Base-by-base conservation (phyloP, 2,113 vertebrate species). In the Pogonocichla stellata region DNA sequence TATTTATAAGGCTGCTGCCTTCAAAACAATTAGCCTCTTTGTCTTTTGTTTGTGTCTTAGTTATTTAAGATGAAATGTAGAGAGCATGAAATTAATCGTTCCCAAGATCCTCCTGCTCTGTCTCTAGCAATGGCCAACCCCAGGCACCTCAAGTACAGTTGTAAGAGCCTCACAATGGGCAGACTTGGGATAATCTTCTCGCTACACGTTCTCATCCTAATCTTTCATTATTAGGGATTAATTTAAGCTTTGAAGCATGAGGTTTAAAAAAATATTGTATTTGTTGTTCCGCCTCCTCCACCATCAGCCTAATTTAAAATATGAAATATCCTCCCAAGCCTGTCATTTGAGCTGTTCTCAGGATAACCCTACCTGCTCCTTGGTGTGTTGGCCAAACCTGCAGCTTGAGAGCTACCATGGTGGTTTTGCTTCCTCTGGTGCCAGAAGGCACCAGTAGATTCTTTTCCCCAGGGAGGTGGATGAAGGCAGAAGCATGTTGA, bases 221-320 rank as follows among this genome's bases (percentile, higher is more conserved):
- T 93, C 80, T 93, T 96, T 86, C 72, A 79, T 94, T 94, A 96
- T 93, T 81, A 72, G 65, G 86, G 88, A 95, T 93, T 96, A 92
- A 93, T 96, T 88, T 94, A 86, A 96, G 61, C 86, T 90, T 83
- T 93, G 80, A 94, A 95, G 51, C 74, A 78, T 64, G 64, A 88
- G 31, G 33, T 93, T 93, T 75, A 16, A 61, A 67, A 86, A 92
- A 78, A 24, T 31, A 19, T 1, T 62, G 1, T 60, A n/a, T 86
- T 86, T 94, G 31, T 89, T 73, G 40, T 85, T 88, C 28, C 40
- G 34, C 65, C 48, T 86, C 28, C 40, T 94, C 51, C 51, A 45
- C 67, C 5, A 1, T 80, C 80, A 88, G 11, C 69, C 31, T 50
- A 57, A 48, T 84, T 90, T 93, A 31, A 93, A 88, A 54, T 64